These are phyloP conservation scores for Mythimna ferrago DNA, from an alignment of 2,888 invertebrate species.

Conservation along the genomic window DNA sequence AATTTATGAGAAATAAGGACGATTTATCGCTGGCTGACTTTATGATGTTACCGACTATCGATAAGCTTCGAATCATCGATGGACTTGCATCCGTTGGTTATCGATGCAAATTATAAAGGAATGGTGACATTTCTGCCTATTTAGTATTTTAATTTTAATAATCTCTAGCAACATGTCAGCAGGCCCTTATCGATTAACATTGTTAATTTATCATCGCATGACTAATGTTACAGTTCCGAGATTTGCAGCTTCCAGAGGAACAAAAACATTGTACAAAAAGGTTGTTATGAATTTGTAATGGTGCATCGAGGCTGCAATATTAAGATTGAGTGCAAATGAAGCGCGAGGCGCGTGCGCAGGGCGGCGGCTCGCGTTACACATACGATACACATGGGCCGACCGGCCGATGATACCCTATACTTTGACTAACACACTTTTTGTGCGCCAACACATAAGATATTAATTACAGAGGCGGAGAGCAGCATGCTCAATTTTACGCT, in stretches of 20 bases:
- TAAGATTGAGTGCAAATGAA: constrained; percentile 88
- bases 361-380: constrained; percentile 79
- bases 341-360: constrained; percentile 84
- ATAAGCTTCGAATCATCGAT: constrained; percentile 52
- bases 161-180: constrained; percentile 21
- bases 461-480: constrained; percentile 86
- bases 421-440: constrained; percentile 76
- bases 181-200: constrained; percentile 34
- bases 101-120: not conserved
- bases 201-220: constrained; percentile 56
- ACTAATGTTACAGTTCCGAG: constrained; percentile 67
- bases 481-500: constrained; percentile 84
- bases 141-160: constrained; percentile 10
- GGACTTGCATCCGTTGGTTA: constrained; percentile 33
- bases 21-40: constrained; percentile 69
- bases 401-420: constrained; percentile 68
- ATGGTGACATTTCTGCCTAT: constrained; percentile 1
- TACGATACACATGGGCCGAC: constrained; percentile 67
- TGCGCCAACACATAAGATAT: constrained; percentile 82
- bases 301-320: constrained; percentile 86
- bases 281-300: constrained; percentile 85
- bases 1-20: constrained; percentile 68
- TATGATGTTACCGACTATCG: constrained; percentile 65
- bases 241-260: constrained; percentile 68
- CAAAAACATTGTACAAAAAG: constrained; percentile 77